phyloP scores from a whole-genome alignment of 2,888 invertebrate genomes.

The Synanthedon andrenaeformis region DNA sequence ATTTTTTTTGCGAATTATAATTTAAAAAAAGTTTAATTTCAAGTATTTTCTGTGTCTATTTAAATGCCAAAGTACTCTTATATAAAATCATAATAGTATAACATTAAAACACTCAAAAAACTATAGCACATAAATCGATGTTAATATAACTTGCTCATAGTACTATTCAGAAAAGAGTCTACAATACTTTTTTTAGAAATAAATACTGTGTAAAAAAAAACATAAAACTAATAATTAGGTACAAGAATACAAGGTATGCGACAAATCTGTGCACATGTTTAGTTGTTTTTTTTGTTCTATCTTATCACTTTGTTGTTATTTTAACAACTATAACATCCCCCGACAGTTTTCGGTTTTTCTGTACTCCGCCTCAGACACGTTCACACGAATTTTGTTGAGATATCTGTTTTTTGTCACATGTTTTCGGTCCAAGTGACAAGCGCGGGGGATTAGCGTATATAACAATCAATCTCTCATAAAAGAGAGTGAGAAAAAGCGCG shows the following conservation, averaged over 20 bases:
- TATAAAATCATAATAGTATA: no score
- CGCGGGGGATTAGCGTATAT: neutral
- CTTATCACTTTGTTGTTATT: neutral
- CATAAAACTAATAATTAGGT: neutral
- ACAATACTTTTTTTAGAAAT: no score
- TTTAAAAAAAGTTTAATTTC: no score
- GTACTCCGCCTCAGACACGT: conserved; percentile 29
- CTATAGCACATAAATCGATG: no score
- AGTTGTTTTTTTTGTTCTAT: neutral
- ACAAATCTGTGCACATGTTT: neutral
- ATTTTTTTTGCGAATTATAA: no score
- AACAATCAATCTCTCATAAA: no score
- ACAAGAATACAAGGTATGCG: neutral
- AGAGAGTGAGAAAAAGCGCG: no score
- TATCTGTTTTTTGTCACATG: conserved; percentile 38
- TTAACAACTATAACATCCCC: neutral
- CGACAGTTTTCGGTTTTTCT: neutral
- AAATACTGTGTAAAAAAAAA: neutral
- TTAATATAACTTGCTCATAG: no score
- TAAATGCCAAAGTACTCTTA: no score
- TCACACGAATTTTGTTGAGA: conserved; percentile 35
- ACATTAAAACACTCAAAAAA: no score
- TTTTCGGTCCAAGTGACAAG: conserved; percentile 7
- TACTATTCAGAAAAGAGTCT: no score
- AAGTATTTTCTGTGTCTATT: no score